Evolutionary conservation across 2,797 vertebrate genomes (phyloP), one percentile per base, ranked within the genome.

Genomic region (Muraenolepis orangiensis): DNA sequence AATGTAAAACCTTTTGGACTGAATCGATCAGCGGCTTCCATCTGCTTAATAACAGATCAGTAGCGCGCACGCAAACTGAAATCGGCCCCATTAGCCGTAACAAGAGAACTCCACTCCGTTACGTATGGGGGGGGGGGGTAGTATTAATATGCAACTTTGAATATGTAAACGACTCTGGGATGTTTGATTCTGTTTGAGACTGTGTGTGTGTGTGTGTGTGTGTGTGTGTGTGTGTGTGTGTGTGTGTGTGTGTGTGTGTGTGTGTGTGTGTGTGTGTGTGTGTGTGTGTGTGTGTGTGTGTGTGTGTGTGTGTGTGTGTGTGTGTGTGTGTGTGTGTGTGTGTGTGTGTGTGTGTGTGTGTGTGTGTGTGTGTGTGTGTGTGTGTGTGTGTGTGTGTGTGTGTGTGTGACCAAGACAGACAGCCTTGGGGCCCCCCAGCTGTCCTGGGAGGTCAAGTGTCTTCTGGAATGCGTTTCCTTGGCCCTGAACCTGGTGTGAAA

Each of bases 391-490:
- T 34, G 69, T 38, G 74, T 38, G 36, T 26, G 70, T 16, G 77
- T 14, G 73, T 61, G 80, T 28, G 70, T 40, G 40, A 14, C 36
- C 29, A 34, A 23, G 38, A 6, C 36, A 31, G 10, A 30, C 1
- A 31, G 31, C 8, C 11, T 16, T 4, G 72, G 76, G 64, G 29
- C 69, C 78, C 69, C 78, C 88, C 91, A 91, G 90, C 90, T 92
- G 91, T 90, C 88, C 82, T 71, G 57, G 66, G 83, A 76, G 82
- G 86, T 85, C 85, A 86, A 73, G 83, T 77, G 84, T 77, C 89
- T 88, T 92, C 88, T 81, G 77, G 80, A 92, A 91, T 91, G 91
- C 83, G 80, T 87, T 83, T 86, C 85, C 86, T 87, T 84, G 85
- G 86, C 88, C 84, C 81, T 84, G 88, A 89, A 87, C 78, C 82